A percentile compares a stretch with the other conserved stretches of the same genome.
These are phyloP conservation scores for Mola mola DNA, from an alignment of 2,113 vertebrate genomes.

Conservation along the genomic window DNA sequence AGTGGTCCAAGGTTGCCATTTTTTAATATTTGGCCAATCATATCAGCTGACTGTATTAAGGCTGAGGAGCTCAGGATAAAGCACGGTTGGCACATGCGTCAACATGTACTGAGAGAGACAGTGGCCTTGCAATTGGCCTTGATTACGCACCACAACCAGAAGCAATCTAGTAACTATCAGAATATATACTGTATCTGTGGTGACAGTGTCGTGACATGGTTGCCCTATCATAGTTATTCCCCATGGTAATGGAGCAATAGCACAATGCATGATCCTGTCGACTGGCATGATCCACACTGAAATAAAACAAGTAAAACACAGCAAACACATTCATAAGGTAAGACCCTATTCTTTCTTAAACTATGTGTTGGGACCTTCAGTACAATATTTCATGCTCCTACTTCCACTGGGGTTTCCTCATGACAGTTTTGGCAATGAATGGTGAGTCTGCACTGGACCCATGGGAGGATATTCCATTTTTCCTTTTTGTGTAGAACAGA, in stretches of 20 bases:
- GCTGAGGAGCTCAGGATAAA: slow-evolving; percentile 23
- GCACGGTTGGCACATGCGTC: slow-evolving; percentile 27
- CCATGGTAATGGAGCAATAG: slow-evolving; percentile 23
- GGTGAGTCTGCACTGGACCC: slow-evolving; percentile 56
- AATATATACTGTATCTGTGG: slow-evolving; percentile 36
- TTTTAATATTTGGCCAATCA: not conserved
- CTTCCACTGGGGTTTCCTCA: slow-evolving; percentile 36
- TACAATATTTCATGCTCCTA: slow-evolving; percentile 48
- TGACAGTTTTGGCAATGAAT: slow-evolving; percentile 62
- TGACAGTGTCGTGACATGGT: slow-evolving; percentile 26
- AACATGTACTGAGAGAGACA: slow-evolving; percentile 14
- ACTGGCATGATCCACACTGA: slow-evolving; percentile 44
- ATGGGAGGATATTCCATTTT: slow-evolving; percentile 57
- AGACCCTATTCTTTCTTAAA: slow-evolving; percentile 30
- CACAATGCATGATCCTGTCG: slow-evolving; percentile 9
- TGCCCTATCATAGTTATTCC: slow-evolving; percentile 15
- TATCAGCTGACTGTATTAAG: slow-evolving; percentile 24
- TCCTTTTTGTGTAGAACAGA: slow-evolving; percentile 52
- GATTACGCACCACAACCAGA: slow-evolving; percentile 39
- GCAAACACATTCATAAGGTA: slow-evolving; percentile 22
- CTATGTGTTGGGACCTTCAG: slow-evolving; percentile 33
- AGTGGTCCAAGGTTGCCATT: slow-evolving; percentile 18
- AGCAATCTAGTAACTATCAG: slow-evolving; percentile 41
- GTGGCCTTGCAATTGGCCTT: slow-evolving; percentile 45
- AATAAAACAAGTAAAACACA: slow-evolving; percentile 29